phyloP scores from a whole-genome alignment of 2,888 invertebrate species.

The Drosophila peninsularis region DNA sequence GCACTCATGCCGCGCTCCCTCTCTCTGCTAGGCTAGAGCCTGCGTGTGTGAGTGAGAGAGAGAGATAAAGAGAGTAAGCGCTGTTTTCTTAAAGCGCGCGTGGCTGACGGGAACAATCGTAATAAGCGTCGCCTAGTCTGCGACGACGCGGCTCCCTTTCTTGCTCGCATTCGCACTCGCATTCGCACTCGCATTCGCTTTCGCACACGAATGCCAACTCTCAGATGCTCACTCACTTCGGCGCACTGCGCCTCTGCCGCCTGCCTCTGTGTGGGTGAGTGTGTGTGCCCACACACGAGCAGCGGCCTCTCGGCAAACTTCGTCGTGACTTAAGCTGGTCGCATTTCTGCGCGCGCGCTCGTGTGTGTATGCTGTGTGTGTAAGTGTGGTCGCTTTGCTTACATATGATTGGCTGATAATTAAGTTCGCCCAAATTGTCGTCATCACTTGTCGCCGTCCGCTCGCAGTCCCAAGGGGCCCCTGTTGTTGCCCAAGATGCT shows the following conservation, averaged over 20 bases:
- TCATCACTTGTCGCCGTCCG: slow-evolving; percentile 31
- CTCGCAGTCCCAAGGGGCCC: neutral
- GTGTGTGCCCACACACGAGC: slow-evolving; percentile 14
- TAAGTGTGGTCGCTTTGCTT: slow-evolving; percentile 30
- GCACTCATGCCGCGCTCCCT: neutral
- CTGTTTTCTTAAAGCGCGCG: slow-evolving; percentile 8
- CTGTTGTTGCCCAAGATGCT: slow-evolving; percentile 31
- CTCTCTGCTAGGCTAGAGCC: neutral
- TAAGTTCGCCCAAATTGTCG: slow-evolving; percentile 35
- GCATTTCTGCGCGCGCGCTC: slow-evolving; percentile 1
- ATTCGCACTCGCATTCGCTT: neutral
- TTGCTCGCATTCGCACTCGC: neutral
- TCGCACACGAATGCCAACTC: neutral
- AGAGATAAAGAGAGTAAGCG: neutral
- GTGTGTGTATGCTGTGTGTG: slow-evolving; percentile 4
- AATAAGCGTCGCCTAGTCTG: slow-evolving; percentile 13
- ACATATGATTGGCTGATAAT: slow-evolving; percentile 53
- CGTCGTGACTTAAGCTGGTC: neutral
- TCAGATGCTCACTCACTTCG: slow-evolving; percentile 1
- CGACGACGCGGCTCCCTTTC: slow-evolving; percentile 5
- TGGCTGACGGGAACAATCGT: slow-evolving; percentile 15
- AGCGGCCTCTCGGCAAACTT: slow-evolving; percentile 14
- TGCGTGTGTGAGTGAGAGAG: neutral
- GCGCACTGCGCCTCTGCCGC: slow-evolving; percentile 5
- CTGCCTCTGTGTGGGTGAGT: slow-evolving; percentile 11